Evolutionary conservation across 92 coral and sea anemone genomes (phyloP).

Genomic region (Parazoanthus atlanticus): DNA sequence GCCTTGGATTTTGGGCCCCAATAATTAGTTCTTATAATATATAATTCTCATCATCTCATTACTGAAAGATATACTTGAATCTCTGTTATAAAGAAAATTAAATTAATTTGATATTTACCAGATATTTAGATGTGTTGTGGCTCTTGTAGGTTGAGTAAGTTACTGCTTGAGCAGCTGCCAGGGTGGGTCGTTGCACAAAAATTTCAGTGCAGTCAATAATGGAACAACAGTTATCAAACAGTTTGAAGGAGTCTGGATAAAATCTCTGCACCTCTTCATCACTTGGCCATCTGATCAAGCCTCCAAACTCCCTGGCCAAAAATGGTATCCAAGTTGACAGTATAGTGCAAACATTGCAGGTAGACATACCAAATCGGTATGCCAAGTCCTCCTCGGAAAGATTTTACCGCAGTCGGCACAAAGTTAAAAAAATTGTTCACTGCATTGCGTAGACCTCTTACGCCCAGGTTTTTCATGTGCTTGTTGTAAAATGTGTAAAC

Average conservation of each 20-base stretch:
- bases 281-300: slow-evolving; percentile 68
- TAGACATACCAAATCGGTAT: slow-evolving; percentile 50
- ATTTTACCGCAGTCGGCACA: slow-evolving; percentile 57
- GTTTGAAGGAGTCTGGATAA: slow-evolving; percentile 56
- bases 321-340: slow-evolving; percentile 59
- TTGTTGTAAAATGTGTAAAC: no score
- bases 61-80: not conserved
- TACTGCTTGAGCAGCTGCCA: slow-evolving; percentile 49
- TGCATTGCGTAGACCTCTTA: slow-evolving; percentile 39
- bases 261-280: slow-evolving; percentile 18
- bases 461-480: slow-evolving; percentile 55
- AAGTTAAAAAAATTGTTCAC: slow-evolving; percentile 58
- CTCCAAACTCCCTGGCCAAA: slow-evolving; percentile 58
- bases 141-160: slow-evolving; percentile 57
- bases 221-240: slow-evolving; percentile 50
- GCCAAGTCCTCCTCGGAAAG: slow-evolving; percentile 48
- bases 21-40: not conserved
- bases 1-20: not conserved
- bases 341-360: slow-evolving; percentile 39
- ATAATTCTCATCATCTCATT: no score
- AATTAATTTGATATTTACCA: slow-evolving; percentile 27
- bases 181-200: slow-evolving; percentile 51
- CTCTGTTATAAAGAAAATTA: not conserved
- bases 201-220: slow-evolving; percentile 67
- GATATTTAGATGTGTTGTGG: slow-evolving; percentile 54